Conservation (phyloP, 2,113 vertebrate species). For the Pseudolaguvia tuberculata region DNA sequence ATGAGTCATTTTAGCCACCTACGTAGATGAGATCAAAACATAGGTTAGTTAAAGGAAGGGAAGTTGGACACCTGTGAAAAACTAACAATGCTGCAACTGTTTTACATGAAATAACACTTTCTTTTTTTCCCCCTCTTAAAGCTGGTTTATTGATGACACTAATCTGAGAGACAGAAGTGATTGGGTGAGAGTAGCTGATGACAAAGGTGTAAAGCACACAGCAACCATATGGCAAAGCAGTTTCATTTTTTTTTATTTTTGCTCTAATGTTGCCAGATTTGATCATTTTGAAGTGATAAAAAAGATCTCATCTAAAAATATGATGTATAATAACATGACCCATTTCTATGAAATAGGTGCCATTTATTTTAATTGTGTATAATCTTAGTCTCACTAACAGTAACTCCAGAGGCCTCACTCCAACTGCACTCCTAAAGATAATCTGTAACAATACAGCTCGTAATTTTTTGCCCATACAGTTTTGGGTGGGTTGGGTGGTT, state of each 20-base stretch:
- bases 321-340: too few species aligned
- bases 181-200: neutral
- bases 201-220: neutral
- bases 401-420: neutral
- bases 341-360: neutral
- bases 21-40: constrained; percentile 27
- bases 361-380: neutral
- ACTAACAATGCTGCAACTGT: constrained; percentile 31
- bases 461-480: neutral
- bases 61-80: constrained; percentile 21
- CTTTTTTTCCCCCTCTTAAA: neutral
- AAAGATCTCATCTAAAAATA: neutral
- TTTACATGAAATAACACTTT: neutral
- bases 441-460: neutral
- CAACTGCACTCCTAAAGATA: neutral
- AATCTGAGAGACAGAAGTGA: neutral
- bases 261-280: too few species aligned
- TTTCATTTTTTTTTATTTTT: neutral
- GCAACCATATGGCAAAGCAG: too few species aligned
- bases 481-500: neutral
- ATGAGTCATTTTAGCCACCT: constrained; percentile 18
- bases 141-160: neutral
- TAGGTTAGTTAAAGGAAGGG: constrained; percentile 11
- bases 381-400: neutral
- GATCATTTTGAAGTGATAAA: neutral